These are phyloP conservation scores for Neocrepidodera transversa DNA, from an alignment of 2,888 invertebrate genomes.

Conservation along the genomic window DNA sequence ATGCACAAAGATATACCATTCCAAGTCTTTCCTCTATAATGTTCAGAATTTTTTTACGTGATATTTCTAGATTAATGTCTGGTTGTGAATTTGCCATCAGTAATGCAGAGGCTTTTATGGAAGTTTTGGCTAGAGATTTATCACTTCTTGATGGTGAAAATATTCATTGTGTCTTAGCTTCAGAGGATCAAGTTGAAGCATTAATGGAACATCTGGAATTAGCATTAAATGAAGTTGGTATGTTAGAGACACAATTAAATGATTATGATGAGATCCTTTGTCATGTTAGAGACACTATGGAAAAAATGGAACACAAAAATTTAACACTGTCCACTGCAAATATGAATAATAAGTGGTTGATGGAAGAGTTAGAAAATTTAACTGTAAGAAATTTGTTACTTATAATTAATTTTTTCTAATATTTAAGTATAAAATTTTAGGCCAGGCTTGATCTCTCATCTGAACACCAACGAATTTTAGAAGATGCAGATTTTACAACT, in stretches of 20 bases:
- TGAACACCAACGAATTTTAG: constrained; percentile 71
- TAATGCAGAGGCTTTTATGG: constrained; percentile 81
- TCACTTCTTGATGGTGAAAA: constrained; percentile 89
- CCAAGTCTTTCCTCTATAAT: too few species aligned
- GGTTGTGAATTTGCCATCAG: constrained; percentile 89
- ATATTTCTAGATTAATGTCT: constrained; percentile 76
- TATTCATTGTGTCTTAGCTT: constrained; percentile 90
- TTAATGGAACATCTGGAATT: constrained; percentile 81
- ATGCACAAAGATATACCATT: too few species aligned
- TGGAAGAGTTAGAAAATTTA: constrained; percentile 79
- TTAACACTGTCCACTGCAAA: constrained; percentile 85
- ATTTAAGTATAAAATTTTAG: constrained; percentile 53
- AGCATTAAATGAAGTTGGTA: constrained; percentile 77
- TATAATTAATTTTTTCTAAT: neutral
- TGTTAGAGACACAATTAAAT: constrained; percentile 76
- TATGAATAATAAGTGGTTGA: constrained; percentile 80
- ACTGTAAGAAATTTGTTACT: constrained; percentile 66
- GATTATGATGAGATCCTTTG: constrained; percentile 82
- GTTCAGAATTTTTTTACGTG: too few species aligned
- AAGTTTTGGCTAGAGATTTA: constrained; percentile 81
- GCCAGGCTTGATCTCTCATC: constrained; percentile 74
- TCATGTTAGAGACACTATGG: constrained; percentile 87
- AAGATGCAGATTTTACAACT: constrained; percentile 76
- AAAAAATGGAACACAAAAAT: constrained; percentile 91
- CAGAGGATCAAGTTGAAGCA: constrained; percentile 79